Evolutionary conservation across 2,888 invertebrate species (phyloP).

Genomic region (Molorchus minor): DNA sequence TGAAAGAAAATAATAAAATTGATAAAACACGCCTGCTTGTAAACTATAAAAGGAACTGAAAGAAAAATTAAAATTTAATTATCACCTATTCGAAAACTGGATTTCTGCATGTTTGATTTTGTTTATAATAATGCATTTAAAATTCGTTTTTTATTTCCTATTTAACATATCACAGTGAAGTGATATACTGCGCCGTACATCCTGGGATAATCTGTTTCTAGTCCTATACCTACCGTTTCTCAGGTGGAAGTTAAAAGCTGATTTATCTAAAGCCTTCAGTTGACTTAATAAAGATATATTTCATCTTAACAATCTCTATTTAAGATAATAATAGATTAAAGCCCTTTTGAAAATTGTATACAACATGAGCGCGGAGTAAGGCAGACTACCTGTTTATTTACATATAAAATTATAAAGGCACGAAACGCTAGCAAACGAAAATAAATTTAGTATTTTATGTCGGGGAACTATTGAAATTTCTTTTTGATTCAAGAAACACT

Average conservation of each 20-base stretch:
- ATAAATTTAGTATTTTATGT: too few relatives aligned
- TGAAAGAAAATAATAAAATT: too few relatives aligned
- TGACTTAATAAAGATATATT: conserved; percentile 50
- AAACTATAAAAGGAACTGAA: too few relatives aligned
- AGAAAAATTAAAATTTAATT: too few relatives aligned
- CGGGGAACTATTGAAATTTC: not conserved
- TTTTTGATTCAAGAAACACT: not conserved
- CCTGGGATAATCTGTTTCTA: conserved; percentile 54
- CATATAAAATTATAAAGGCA: not conserved
- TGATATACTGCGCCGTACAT: conserved; percentile 50
- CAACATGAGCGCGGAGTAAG: not conserved
- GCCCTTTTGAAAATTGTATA: conserved; percentile 11
- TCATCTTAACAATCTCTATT: conserved; percentile 25
- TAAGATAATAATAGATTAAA: conserved; percentile 25
- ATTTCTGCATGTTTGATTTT: too few relatives aligned
- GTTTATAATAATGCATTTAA: too few relatives aligned
- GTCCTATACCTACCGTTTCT: conserved; percentile 38
- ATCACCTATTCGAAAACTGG: too few relatives aligned
- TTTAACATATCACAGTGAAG: conserved; percentile 9
- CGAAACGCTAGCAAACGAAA: not conserved
- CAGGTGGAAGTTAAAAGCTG: conserved; percentile 34
- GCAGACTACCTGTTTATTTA: conserved; percentile 7
- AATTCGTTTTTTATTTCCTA: too few relatives aligned
- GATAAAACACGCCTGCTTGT: too few relatives aligned
- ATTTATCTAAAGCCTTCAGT: conserved; percentile 42